Conservation (phyloP, 2,113 vertebrate species). For the Gasterosteus nipponicus region DNA sequence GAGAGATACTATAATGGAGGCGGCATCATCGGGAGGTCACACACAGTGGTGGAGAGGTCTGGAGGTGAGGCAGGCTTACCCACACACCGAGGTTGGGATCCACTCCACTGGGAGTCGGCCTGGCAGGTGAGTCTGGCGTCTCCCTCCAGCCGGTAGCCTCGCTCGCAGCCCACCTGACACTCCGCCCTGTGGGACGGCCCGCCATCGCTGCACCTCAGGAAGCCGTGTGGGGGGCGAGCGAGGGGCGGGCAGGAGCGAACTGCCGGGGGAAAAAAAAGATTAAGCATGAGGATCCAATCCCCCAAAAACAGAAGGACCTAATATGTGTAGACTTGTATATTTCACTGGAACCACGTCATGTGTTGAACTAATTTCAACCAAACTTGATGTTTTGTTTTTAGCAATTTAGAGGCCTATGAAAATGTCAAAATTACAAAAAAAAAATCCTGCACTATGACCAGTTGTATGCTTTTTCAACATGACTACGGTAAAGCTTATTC, state of each 20-base stretch:
- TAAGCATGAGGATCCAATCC: constrained; percentile 11
- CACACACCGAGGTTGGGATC: constrained; percentile 89
- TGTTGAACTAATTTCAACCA: background rate
- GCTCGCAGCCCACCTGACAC: constrained; percentile 87
- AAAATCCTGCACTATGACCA: background rate
- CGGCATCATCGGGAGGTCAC: too few relatives aligned
- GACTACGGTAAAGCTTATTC: background rate
- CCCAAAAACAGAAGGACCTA: background rate
- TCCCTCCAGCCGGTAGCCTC: constrained; percentile 90
- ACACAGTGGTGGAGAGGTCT: background rate
- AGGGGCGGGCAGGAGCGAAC: constrained; percentile 90
- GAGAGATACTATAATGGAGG: too few relatives aligned
- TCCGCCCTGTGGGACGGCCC: constrained; percentile 83
- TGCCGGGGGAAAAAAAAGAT: constrained; percentile 54
- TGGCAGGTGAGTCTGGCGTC: constrained; percentile 86
- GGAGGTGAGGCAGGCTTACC: constrained; percentile 83
- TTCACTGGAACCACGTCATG: background rate
- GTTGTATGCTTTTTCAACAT: too few relatives aligned
- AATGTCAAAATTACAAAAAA: background rate
- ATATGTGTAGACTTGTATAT: constrained; percentile 13
- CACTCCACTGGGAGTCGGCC: constrained; percentile 90
- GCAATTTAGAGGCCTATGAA: background rate
- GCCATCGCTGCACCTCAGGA: constrained; percentile 84
- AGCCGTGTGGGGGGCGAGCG: constrained; percentile 82
- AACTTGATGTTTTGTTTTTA: background rate